These are phyloP conservation scores for Drosophila sp. DNA, from an alignment of 1,140 invertebrate species.

Conservation along the genomic window DNA sequence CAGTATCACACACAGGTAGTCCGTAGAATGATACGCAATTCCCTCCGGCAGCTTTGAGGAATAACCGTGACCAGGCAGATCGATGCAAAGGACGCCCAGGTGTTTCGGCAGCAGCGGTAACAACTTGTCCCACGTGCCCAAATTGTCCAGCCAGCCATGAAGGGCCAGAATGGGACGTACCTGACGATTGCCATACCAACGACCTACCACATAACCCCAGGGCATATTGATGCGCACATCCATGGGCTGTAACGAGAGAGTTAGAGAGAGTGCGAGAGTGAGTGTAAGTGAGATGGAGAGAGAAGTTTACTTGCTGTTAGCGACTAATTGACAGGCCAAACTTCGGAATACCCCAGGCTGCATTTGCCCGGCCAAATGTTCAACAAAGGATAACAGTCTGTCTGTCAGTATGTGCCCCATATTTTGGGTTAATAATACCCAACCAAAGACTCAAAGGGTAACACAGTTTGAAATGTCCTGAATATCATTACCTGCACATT, in stretches of 20 bases:
- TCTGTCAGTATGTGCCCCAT: not conserved
- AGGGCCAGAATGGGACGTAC: conserved; percentile 88
- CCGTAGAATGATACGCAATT: conserved; percentile 87
- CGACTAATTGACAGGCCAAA: conserved; percentile 49
- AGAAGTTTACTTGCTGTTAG: conserved; percentile 18
- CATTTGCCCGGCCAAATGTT: not conserved
- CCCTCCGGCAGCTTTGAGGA: conserved; percentile 89
- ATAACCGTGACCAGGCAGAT: conserved; percentile 90
- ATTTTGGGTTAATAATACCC: conserved; percentile 5
- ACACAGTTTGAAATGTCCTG: not conserved
- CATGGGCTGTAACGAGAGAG: conserved; percentile 82
- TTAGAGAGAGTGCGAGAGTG: not conserved
- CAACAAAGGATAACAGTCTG: conserved; percentile 16
- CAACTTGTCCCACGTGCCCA: conserved; percentile 89
- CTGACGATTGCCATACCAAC: conserved; percentile 88
- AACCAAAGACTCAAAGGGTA: not conserved
- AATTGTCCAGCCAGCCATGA: conserved; percentile 92
- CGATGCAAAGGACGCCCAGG: conserved; percentile 88
- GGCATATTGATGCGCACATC: conserved; percentile 88
- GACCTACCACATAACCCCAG: conserved; percentile 89
- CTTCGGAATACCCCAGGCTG: conserved; percentile 33
- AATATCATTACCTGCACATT: not conserved
- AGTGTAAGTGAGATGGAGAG: conserved; percentile 3
- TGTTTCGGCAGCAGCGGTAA: conserved; percentile 87
- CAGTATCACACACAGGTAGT: conserved; percentile 86